Conservation (phyloP, 2,113 vertebrate species). For the Calyptomena viridis region DNA sequence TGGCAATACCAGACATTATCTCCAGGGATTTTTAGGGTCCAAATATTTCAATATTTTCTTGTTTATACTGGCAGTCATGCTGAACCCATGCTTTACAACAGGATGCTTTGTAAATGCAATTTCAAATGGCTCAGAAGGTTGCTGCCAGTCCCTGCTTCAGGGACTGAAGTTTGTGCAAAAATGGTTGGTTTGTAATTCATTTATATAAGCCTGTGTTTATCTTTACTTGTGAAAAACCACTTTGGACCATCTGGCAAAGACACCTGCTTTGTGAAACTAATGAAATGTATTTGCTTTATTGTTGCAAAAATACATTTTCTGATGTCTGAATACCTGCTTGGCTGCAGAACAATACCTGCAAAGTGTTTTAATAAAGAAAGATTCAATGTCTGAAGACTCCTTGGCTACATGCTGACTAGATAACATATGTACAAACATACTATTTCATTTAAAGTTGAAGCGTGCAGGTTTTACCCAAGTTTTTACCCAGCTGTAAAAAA, state of each 20-base stretch:
- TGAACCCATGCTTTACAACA: neutral
- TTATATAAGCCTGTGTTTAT: neutral
- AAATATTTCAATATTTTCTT: neutral
- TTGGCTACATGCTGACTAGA: neutral
- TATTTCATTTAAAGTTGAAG: neutral
- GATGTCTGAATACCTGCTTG: neutral
- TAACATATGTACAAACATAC: neutral
- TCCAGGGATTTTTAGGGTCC: neutral
- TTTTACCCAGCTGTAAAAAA: neutral
- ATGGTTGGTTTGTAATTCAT: neutral
- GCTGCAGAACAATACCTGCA: neutral
- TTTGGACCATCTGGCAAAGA: neutral
- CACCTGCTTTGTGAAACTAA: neutral
- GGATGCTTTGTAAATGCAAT: neutral
- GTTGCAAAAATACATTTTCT: neutral
- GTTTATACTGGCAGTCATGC: neutral
- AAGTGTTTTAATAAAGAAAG: neutral
- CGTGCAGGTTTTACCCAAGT: neutral
- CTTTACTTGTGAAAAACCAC: neutral
- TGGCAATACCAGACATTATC: neutral
- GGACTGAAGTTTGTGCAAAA: neutral
- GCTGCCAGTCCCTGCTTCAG: neutral
- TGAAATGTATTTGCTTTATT: neutral
- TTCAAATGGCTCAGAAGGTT: neutral
- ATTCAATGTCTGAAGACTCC: neutral